Conservation (phyloP, 2,888 invertebrate species). For the Agonopterix arenella region DNA sequence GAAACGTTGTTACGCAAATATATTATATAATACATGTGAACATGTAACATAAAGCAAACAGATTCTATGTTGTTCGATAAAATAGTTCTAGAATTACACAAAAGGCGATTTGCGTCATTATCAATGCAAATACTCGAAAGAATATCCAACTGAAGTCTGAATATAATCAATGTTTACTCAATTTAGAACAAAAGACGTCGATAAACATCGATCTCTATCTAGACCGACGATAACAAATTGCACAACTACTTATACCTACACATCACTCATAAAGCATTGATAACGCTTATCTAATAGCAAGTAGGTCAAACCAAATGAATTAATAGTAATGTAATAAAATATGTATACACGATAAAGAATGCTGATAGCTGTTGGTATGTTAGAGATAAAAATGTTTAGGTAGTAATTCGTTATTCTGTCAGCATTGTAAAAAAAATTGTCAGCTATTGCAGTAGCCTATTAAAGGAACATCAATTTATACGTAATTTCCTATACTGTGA, state of each 20-base stretch:
- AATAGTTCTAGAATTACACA: slow-evolving; percentile 24
- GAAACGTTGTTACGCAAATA: neutral
- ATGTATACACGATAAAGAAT: slow-evolving; percentile 15
- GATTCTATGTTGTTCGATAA: slow-evolving; percentile 11
- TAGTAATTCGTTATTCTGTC: slow-evolving; percentile 21
- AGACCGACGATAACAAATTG: slow-evolving; percentile 47
- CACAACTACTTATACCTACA: slow-evolving; percentile 39
- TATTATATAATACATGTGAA: slow-evolving; percentile 16
- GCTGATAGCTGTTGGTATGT: slow-evolving; percentile 15
- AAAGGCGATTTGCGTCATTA: slow-evolving; percentile 36
- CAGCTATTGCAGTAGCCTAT: too few species aligned
- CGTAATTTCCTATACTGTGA: slow-evolving; percentile 7
- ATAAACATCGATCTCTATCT: slow-evolving; percentile 41
- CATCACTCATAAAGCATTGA: slow-evolving; percentile 41
- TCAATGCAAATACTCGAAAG: slow-evolving; percentile 32
- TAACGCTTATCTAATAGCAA: slow-evolving; percentile 55
- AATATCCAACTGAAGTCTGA: neutral
- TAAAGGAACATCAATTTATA: too few species aligned
- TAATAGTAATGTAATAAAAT: slow-evolving; percentile 33
- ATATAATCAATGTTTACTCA: slow-evolving; percentile 31
- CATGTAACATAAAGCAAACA: slow-evolving; percentile 20
- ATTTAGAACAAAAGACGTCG: slow-evolving; percentile 41
- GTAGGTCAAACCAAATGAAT: slow-evolving; percentile 56
- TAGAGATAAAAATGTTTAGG: slow-evolving; percentile 27
- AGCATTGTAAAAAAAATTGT: neutral